A percentile compares a stretch with the other conserved stretches of the same genome.
Evolutionary conservation across 2,797 vertebrate genomes (phyloP).

Genomic region (Eremophila alpestris): DNA sequence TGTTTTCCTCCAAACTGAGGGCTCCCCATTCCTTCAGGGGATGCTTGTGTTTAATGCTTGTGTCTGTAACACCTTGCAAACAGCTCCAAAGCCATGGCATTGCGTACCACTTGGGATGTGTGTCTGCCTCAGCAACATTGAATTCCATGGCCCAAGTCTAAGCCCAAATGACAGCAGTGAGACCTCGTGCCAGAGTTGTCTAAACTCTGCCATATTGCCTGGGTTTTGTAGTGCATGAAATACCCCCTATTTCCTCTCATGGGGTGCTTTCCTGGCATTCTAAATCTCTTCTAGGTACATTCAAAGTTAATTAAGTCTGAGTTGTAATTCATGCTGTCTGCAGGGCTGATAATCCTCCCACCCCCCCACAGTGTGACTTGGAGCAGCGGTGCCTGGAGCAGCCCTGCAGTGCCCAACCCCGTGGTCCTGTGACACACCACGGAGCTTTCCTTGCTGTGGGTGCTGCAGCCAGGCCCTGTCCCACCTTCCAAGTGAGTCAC

Average conservation of each 20-base stretch:
- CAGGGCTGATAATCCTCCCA: neutral
- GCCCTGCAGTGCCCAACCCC: fast-evolving
- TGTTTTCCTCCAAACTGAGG: neutral
- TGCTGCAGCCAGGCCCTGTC: neutral
- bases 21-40: neutral
- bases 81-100: neutral
- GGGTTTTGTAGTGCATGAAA: neutral
- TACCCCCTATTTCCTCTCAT: neutral
- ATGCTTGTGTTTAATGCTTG: neutral
- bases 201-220: neutral
- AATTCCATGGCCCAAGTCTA: neutral
- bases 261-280: neutral
- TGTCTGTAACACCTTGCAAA: neutral
- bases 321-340: neutral
- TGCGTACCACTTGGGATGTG: fast-evolving
- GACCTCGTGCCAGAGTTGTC: neutral
- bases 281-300: neutral
- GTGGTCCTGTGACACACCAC: neutral
- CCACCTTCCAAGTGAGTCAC: fast-evolving
- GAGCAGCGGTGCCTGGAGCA: fast-evolving
- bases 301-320: slow-evolving; percentile 22
- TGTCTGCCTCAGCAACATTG: neutral
- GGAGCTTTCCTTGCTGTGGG: neutral
- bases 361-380: neutral
- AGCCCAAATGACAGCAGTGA: neutral